Percentiles rank a stretch among this genome's conserved stretches.
Evolutionary conservation across 2,888 invertebrate species (phyloP).

Genomic region (Chaitophorus viminalis): DNA sequence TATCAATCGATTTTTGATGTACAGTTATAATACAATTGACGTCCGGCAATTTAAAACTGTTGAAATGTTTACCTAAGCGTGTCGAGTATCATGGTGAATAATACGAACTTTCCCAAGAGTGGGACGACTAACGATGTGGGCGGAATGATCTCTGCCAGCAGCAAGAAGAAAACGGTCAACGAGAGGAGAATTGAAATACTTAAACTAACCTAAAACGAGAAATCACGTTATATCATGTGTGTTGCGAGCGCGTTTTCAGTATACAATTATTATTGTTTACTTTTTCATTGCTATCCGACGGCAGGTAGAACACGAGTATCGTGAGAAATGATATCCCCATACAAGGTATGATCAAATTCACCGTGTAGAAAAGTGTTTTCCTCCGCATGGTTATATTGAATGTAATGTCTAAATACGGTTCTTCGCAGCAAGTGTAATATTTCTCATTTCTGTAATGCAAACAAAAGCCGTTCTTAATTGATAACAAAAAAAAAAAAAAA

Average conservation of each 20-base stretch:
- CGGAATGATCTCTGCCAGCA: conserved; percentile 87
- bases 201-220: conserved; percentile 81
- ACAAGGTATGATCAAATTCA: conserved; percentile 95
- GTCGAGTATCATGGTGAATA: conserved; percentile 95
- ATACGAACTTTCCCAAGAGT: conserved; percentile 91
- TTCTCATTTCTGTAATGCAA: conserved; percentile 79
- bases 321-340: conserved; percentile 97
- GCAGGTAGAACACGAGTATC: conserved; percentile 95
- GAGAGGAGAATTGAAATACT: conserved; percentile 95
- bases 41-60: neutral
- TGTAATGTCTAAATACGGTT: conserved; percentile 95
- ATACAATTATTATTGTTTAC: conserved; percentile 71
- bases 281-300: conserved; percentile 98
- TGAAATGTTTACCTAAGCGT: conserved; percentile 81
- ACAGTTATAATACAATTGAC: neutral
- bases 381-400: conserved; percentile 98
- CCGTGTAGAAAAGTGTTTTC: conserved; percentile 96
- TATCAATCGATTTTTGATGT: neutral
- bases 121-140: conserved; percentile 94
- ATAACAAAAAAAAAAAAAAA: neutral
- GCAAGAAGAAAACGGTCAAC: conserved; percentile 95
- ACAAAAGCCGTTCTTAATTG: neutral
- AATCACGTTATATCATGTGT: neutral
- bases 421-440: conserved; percentile 96
- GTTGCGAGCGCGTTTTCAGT: neutral